Percentiles rank a stretch among this genome's conserved stretches.
Evolutionary conservation across 1,140 invertebrate species (phyloP).

Genomic region (Nasonia longicornis): DNA sequence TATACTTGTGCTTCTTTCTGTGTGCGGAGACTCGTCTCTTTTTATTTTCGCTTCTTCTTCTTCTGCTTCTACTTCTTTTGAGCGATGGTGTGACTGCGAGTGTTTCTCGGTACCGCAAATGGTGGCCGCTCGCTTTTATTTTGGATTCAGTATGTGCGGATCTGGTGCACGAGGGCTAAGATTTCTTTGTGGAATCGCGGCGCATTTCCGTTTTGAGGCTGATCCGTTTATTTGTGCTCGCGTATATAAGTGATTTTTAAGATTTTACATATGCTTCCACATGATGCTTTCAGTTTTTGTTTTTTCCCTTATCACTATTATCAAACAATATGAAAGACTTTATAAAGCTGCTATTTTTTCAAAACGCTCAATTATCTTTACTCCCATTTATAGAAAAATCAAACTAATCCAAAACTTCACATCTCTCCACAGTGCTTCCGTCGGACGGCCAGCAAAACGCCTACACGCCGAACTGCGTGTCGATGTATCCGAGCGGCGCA

Average conservation of each 20-base stretch:
- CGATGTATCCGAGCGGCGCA: constrained; percentile 59
- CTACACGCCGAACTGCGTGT: constrained; percentile 63
- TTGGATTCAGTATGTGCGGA: background rate
- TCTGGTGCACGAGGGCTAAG: too few species aligned
- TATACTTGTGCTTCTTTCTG: background rate
- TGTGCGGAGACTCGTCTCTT: background rate
- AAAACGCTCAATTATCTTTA: too few species aligned
- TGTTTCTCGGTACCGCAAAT: background rate
- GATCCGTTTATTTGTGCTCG: too few species aligned
- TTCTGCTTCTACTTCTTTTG: background rate
- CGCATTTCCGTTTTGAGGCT: too few species aligned
- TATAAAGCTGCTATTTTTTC: too few species aligned
- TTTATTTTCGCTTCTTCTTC: background rate
- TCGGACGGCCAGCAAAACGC: constrained; percentile 63
- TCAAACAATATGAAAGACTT: too few species aligned
- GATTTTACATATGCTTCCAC: too few species aligned
- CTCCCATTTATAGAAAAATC: too few species aligned
- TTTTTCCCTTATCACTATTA: too few species aligned
- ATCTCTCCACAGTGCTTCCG: constrained; percentile 57
- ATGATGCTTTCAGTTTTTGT: too few species aligned
- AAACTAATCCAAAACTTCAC: background rate
- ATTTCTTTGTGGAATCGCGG: too few species aligned
- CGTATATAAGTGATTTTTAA: too few species aligned
- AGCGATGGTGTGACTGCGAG: background rate
- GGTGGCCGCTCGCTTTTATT: background rate